Evolutionary conservation across 2,113 vertebrate species (phyloP), one percentile per base, ranked within the genome.

Genomic region (Tautogolabrus adspersus): DNA sequence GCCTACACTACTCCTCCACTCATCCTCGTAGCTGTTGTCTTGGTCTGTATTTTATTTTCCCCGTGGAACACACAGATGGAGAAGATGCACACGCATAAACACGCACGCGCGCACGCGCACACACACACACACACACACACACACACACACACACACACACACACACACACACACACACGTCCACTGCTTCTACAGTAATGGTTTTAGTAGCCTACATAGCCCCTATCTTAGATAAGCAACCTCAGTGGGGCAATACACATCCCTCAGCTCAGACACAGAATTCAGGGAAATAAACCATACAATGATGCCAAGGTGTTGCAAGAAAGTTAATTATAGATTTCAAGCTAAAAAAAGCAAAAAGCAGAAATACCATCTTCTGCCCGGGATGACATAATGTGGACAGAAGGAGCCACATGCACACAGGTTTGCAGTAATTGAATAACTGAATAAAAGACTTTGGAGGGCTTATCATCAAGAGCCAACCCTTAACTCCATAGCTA

Each of bases 1-100:
- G 80, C 85, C 86, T 80, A 81, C 86, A 88, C 71, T 61, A 84
- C 80, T 89, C 87, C 87, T 87, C 83, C 84, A 86, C 83, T 88
- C 87, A 81, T 91, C 77, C 87, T 90, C 72, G 79, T 77, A 80
- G 81, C 88, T 87, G 83, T 80, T 89, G 84, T 87, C 88, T 90
- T 89, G 82, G 85, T 88, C 73, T 82, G 79, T 81, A 72, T 82
- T 86, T 55, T 52, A 77, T 86, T 84, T 76, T 87, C 82, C 83
- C 77, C 34, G 26, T 64, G 81, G 86, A 88, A 78, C 78, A 81
- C 79, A 65, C 87, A 91, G 87, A 91, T 89, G 85, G 89, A 91
- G 68, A 71, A 26, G 80, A 67, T 73, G 79, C 75, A 68, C 21
- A 63, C n/a, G 30, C 30, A 6, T 3, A 6, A 1, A 34, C 30